Percentiles rank a stretch among this genome's conserved stretches.
Evolutionary conservation across 2,888 invertebrate genomes (phyloP).

Genomic region (Dasysyrphus tricinctus): DNA sequence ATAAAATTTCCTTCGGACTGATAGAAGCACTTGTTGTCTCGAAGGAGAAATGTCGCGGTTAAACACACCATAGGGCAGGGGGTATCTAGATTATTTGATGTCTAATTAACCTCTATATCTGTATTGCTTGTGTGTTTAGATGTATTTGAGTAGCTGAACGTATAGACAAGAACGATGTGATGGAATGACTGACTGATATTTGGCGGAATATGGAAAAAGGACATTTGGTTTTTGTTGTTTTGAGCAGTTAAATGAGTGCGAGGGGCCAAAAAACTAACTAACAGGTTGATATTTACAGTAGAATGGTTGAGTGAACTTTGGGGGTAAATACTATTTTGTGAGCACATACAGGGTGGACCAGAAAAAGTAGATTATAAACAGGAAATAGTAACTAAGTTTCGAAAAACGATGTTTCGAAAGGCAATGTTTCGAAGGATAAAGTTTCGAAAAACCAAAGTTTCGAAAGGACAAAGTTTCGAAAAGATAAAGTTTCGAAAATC

Average conservation of each 20-base stretch:
- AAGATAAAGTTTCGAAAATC: no score
- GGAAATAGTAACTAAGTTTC: no score
- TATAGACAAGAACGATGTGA: not conserved
- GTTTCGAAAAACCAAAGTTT: no score
- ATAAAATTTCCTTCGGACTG: constrained; percentile 51
- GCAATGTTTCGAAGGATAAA: no score
- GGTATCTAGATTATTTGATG: constrained; percentile 13
- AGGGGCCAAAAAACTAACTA: not conserved
- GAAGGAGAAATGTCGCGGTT: constrained; percentile 49
- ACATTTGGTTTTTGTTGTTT: constrained; percentile 34
- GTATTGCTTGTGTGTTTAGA: not conserved
- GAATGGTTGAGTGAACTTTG: constrained; percentile 62
- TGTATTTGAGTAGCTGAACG: not conserved
- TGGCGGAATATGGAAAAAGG: constrained; percentile 69
- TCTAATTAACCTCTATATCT: constrained; percentile 50
- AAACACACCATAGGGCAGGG: constrained; percentile 43
- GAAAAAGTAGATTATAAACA: no score
- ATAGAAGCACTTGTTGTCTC: constrained; percentile 65
- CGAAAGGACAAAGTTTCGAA: no score
- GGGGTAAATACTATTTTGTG: constrained; percentile 35
- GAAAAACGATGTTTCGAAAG: no score
- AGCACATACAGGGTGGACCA: not conserved
- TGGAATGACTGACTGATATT: constrained; percentile 45
- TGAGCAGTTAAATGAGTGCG: not conserved
- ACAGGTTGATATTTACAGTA: constrained; percentile 60